These are phyloP conservation scores for Noctua janthe DNA, from an alignment of 2,888 invertebrate species.

Conservation along the genomic window DNA sequence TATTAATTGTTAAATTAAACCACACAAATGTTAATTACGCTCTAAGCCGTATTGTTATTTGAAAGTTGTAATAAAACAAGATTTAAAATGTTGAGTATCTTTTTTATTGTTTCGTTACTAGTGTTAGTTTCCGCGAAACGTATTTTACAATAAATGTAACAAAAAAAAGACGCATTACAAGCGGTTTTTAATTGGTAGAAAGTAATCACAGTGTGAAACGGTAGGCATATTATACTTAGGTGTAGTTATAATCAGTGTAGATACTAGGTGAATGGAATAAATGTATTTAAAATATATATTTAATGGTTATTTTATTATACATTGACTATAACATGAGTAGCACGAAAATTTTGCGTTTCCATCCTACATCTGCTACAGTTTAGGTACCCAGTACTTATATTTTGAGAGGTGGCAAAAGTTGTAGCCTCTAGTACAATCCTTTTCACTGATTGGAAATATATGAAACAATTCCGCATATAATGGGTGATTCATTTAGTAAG, in stretches of 20 bases:
- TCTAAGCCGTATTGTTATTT: background rate
- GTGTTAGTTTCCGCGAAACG: slow-evolving; percentile 20
- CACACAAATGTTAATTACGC: background rate
- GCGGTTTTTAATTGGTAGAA: slow-evolving; percentile 23
- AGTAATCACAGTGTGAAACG: slow-evolving; percentile 6
- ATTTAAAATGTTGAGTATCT: slow-evolving; percentile 32
- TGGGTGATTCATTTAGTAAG: no score
- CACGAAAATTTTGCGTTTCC: background rate
- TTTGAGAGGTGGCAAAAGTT: background rate
- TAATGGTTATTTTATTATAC: slow-evolving; percentile 20
- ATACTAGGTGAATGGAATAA: slow-evolving; percentile 21
- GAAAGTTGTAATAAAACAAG: slow-evolving; percentile 19
- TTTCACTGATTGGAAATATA: background rate
- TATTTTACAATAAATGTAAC: slow-evolving; percentile 51
- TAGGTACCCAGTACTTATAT: no score
- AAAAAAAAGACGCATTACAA: slow-evolving; percentile 27
- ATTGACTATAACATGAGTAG: slow-evolving; percentile 18
- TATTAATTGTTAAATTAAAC: background rate
- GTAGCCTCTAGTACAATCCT: background rate
- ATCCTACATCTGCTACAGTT: background rate
- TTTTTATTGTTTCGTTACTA: slow-evolving; percentile 50
- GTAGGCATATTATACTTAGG: background rate
- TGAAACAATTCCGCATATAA: no score
- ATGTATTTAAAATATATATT: slow-evolving; percentile 30
- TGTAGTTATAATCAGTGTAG: background rate